phyloP scores from a whole-genome alignment of 1,140 invertebrate genomes.

The Eufriesea mexicana region DNA sequence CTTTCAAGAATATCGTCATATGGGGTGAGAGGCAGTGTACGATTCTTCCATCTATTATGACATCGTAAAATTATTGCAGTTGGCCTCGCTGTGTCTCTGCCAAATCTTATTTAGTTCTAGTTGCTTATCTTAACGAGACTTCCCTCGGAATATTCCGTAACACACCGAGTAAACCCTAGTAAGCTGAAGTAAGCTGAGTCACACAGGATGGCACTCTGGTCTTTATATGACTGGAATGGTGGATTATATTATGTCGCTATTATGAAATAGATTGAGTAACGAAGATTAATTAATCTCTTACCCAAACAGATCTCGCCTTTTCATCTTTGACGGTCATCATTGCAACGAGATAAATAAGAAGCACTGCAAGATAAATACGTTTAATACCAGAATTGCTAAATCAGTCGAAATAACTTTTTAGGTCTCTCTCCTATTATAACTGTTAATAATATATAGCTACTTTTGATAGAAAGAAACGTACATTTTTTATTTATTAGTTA shows the following conservation, averaged over 20 bases:
- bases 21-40: constrained; percentile 36
- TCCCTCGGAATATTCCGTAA: background rate
- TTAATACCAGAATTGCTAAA: too few relatives aligned
- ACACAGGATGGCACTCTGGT: background rate
- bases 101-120: constrained; percentile 36
- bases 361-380: too few relatives aligned
- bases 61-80: constrained; percentile 14
- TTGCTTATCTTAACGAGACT: constrained; percentile 12
- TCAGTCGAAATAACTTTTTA: too few relatives aligned
- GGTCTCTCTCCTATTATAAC: too few relatives aligned
- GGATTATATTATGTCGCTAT: background rate
- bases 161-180: too few relatives aligned
- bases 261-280: background rate
- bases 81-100: constrained; percentile 23
- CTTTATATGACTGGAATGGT: background rate
- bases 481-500: too few relatives aligned
- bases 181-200: background rate
- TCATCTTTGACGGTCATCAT: background rate
- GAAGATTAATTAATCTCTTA: background rate
- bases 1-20: constrained; percentile 21
- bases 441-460: too few relatives aligned
- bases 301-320: background rate
- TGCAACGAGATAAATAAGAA: background rate
- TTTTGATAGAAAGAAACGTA: too few relatives aligned
- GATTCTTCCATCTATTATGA: background rate